Evolutionary conservation across 2,113 vertebrate genomes (phyloP).

Genomic region (Anarrhichthys ocellatus): DNA sequence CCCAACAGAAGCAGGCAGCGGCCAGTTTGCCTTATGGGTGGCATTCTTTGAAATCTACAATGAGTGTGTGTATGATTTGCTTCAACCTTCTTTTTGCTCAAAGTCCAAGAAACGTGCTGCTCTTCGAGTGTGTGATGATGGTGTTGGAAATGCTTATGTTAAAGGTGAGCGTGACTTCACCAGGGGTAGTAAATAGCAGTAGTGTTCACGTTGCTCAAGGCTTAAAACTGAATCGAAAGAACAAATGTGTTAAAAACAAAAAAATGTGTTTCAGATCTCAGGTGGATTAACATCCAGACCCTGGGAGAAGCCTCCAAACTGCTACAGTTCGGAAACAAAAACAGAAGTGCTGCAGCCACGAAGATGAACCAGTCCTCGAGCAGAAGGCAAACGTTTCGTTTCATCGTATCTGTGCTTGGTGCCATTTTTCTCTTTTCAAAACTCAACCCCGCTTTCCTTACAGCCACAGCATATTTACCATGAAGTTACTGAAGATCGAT

Average conservation of each 20-base stretch:
- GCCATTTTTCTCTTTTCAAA: not conserved
- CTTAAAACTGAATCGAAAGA: not conserved
- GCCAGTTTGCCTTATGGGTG: conserved; percentile 87
- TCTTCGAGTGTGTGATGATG: conserved; percentile 89
- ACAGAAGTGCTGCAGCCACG: conserved; percentile 89
- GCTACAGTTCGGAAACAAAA: conserved; percentile 89
- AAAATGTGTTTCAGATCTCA: conserved; percentile 81
- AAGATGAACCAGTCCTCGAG: conserved; percentile 93
- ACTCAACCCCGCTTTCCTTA: not conserved
- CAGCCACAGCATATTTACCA: conserved; percentile 92
- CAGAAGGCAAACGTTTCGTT: conserved; percentile 82
- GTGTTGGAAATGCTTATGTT: conserved; percentile 87
- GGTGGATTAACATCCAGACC: conserved; percentile 88
- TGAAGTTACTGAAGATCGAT: conserved; percentile 86
- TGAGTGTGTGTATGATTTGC: conserved; percentile 89
- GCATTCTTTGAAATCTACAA: conserved; percentile 94
- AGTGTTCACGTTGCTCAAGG: not conserved
- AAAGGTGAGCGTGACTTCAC: conserved; percentile 77
- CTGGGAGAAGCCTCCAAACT: conserved; percentile 86
- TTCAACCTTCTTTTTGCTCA: conserved; percentile 74
- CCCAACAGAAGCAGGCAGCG: conserved; percentile 28
- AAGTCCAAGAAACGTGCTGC: conserved; percentile 85
- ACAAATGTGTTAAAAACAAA: not conserved
- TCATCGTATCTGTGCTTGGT: no score
- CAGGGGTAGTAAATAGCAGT: not conserved